Conservation (phyloP, 2,113 vertebrate genomes). For the Copsychus sechellarum region DNA sequence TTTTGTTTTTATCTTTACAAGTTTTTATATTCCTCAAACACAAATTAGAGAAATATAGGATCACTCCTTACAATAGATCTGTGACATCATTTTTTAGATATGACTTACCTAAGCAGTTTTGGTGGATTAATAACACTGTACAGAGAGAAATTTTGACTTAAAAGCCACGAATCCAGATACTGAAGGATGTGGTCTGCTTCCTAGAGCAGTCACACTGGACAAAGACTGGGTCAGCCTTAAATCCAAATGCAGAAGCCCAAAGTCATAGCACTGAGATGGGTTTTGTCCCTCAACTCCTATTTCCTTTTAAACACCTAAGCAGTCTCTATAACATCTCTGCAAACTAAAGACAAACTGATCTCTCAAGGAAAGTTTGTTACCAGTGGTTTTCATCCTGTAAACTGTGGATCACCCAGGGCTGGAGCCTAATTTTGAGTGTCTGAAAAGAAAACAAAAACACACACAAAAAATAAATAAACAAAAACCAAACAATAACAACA, state of each 20-base stretch:
- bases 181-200: not conserved
- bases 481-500: fast-evolving
- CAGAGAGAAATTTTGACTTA: not conserved
- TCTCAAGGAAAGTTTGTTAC: not conserved
- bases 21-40: not conserved
- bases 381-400: not conserved
- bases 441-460: not conserved
- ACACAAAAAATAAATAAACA: not conserved
- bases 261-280: not conserved
- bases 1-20: not conserved
- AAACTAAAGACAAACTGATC: not conserved
- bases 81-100: not conserved
- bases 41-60: not conserved
- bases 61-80: not conserved
- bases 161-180: not conserved
- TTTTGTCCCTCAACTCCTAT: not conserved
- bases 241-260: not conserved
- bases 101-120: not conserved
- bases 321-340: not conserved
- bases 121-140: not conserved
- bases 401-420: not conserved
- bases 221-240: not conserved
- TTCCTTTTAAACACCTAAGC: not conserved
- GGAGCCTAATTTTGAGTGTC: not conserved
- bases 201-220: not conserved